Base-by-base conservation (phyloP, 2,797 vertebrate species). In the Neolamprologus multifasciatus region DNA sequence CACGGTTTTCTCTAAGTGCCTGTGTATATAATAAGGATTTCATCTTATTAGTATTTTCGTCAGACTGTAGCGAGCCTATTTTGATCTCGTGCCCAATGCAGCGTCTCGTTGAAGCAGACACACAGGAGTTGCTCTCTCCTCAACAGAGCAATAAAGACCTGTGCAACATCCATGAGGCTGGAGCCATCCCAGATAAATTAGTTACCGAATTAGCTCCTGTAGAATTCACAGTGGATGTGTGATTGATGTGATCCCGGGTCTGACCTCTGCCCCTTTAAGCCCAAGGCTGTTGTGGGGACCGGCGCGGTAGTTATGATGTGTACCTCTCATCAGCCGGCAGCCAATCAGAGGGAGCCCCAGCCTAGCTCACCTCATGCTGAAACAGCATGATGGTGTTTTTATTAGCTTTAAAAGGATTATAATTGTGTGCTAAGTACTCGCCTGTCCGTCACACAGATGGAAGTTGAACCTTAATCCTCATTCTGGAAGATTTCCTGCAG, bases 341-440 rank as follows among this genome's bases (percentile, higher is more conserved):
- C 91, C 91, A 93, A 94, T 95, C 90, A 87, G 74, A 88, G 77
- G 8, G 33, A 86, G 78, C 84, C 78, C 67, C 76, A 55, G 52
- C 74, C 83, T 88, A 79, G 78, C 78, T 90, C 78, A 83, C 92
- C 91, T 91, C 81, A 16, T 84, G 88, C 85, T 87, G 86, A 90
- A 93, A 92, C 92, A 87, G 90, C 93, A 90, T 87, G 90, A 86
- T 95, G 91, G 87, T 86, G 92, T 91, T 95, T 96, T 93, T 95
- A 94, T 96, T 92, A 94, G 95, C 93, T 95, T 95, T 96, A 90
- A 94, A 94, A 71, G 91, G 95, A 95, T 95, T 95, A 94, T 93
- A 96, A 96, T 96, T 96, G 91, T 97, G 94, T 96, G 91, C 93
- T 96, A 94, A 94, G 92, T 93, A 89, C 93, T 93, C 82, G 83